Conservation (phyloP, 2,797 vertebrate genomes). For the Melanogrammus aeglefinus region DNA sequence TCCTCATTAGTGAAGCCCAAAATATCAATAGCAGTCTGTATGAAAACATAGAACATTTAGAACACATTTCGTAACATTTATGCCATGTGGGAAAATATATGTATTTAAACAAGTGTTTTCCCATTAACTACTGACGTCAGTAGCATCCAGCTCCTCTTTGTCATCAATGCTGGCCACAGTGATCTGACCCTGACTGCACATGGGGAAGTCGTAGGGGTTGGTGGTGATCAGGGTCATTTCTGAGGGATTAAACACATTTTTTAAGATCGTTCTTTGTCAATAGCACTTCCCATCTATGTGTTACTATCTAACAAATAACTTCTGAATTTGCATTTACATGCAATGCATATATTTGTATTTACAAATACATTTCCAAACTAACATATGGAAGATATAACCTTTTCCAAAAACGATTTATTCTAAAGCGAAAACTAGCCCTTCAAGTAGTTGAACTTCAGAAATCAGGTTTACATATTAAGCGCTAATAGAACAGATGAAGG, state of each 20-base stretch:
- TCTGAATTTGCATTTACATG: not conserved
- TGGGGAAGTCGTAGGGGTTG: slow-evolving; percentile 77
- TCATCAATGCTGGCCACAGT: slow-evolving; percentile 80
- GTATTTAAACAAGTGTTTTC: not conserved
- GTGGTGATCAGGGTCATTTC: slow-evolving; percentile 81
- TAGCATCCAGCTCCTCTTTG: slow-evolving; percentile 80
- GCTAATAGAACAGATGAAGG: not conserved
- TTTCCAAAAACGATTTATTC: not conserved
- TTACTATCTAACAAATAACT: not conserved
- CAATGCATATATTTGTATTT: too few species aligned
- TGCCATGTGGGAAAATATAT: not conserved
- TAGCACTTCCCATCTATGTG: not conserved
- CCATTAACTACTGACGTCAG: slow-evolving; percentile 73
- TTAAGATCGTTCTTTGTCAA: too few species aligned
- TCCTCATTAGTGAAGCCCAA: slow-evolving; percentile 80
- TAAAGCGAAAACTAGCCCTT: not conserved
- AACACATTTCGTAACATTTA: not conserved
- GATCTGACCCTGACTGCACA: slow-evolving; percentile 82
- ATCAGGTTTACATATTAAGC: too few species aligned
- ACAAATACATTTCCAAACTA: too few species aligned
- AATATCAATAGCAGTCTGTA: not conserved
- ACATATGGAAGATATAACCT: too few species aligned
- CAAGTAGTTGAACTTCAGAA: not conserved
- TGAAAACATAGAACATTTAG: not conserved
- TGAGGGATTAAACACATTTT: slow-evolving; percentile 38